Evolutionary conservation across 1,140 invertebrate species (phyloP), one percentile per base, ranked within the genome.

Genomic region (Cheumatopsyche charites): DNA sequence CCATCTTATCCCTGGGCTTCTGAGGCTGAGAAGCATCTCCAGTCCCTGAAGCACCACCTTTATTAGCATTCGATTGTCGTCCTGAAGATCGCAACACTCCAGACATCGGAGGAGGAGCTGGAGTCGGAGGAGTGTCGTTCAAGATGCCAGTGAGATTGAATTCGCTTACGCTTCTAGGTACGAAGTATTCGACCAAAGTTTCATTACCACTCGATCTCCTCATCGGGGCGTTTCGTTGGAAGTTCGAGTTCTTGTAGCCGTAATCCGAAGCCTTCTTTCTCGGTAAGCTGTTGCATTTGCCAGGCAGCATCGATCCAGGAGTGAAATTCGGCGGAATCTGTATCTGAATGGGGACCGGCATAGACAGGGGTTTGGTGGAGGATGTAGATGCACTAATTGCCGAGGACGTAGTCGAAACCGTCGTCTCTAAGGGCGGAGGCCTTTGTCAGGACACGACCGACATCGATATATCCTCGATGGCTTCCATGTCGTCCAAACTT

Each of bases 141-240:
- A 87, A 84, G 0, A 87, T 80, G 0, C 87, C 84, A 0, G 90
- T 89, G 29, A 93, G 78, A 79, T 93, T 91, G 76, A 93, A 92
- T 78, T 93, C 92, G 79, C 91, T 92, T 23, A 92, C 86, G 81
- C 91, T 93, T 67, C 92, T 85, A 52, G 92, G 92, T 65, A 93
- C 91, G 80, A 93, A 93, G 78, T 93, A 93, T 78, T 93, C 92
- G 45, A 92, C 87, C 65, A 90, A 87, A 26, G 88, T 81, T 62
- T 90, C 88, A 61, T 84, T 83, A 65, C 87, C 87, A 1, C 87
- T 88, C 15, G 88, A 90, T 6, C 90, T 84, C 12, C 90, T 84
- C 17, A 86, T 83, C 12, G 88, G 88, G 2, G 88, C 87, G 68
- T 88, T 88, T 7, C 90, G 84, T 71, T 89, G 88, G 75, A 91